A percentile compares a stretch with the other conserved stretches of the same genome.
Evolutionary conservation across 2,797 vertebrate genomes (phyloP).

Genomic region (Xiphophorus birchmanni): DNA sequence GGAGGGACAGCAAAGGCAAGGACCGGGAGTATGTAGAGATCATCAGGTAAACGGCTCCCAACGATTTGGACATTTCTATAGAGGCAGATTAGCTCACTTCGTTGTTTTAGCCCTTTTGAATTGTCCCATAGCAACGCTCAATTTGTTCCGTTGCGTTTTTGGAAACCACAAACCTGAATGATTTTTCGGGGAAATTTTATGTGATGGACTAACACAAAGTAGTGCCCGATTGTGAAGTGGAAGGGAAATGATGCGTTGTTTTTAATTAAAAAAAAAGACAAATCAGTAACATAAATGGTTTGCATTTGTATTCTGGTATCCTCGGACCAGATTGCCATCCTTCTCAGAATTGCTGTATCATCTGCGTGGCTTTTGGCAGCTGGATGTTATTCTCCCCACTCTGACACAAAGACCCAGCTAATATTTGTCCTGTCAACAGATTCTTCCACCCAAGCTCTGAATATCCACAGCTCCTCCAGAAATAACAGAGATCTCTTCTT

Average conservation of each 20-base stretch:
- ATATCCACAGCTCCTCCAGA: neutral
- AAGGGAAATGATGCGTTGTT: neutral
- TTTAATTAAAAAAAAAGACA: neutral
- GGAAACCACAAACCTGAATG: neutral
- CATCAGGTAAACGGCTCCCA: slow-evolving; percentile 82
- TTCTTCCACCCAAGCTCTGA: neutral
- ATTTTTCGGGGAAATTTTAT: neutral
- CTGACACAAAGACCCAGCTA: neutral
- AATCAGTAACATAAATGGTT: neutral
- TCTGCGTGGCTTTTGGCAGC: neutral
- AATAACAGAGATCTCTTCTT: neutral
- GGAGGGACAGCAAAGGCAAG: slow-evolving; percentile 95
- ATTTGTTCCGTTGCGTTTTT: neutral
- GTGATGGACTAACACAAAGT: neutral
- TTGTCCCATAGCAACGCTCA: neutral
- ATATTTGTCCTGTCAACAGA: neutral
- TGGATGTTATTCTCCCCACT: neutral
- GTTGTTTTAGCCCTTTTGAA: neutral
- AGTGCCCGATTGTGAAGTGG: neutral
- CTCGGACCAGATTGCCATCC: neutral
- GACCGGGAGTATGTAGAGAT: slow-evolving; percentile 93
- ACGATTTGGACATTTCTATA: neutral
- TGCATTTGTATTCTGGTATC: neutral
- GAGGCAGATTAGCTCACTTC: neutral
- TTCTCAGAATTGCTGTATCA: neutral